Base-by-base conservation (phyloP, 1,140 invertebrate species). In the Solenopsis invicta region DNA sequence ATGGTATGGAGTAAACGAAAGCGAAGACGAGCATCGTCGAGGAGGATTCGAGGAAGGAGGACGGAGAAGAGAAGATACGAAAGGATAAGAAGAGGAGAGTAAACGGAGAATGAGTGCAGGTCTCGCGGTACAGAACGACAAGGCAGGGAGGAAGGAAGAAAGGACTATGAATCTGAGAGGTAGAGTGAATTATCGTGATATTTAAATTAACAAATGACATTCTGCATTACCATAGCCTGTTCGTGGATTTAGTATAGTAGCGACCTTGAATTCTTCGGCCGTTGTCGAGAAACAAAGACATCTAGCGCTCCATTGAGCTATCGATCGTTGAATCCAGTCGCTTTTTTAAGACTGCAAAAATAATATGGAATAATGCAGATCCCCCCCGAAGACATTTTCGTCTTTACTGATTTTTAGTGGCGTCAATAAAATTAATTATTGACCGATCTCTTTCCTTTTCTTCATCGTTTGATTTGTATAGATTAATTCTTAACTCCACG, bases 201-300 rank as follows among this genome's bases (percentile, higher is more conserved):
- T 94, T 94, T 94, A 94, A 94, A 94, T 94, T 94, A 94, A 94
- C 93, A 94, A 94, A 94, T 94, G 93, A 94, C 92, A 94, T 93
- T 92, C 92, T 89, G 87, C 90, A 93, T 94, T 94, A 93, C 91
- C 92, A 93, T 93, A 93, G 91, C 72, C 91, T 86, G 91, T 93
- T 89, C 87, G 77, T 89, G 85, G 64, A 72, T 88, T 84, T 80
- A 80, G 80, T 89, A 85, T 90, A 85, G 89, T 87, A 89, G 85
- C 88, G 88, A 76, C 72, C 84, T 90, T 89, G 89, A 91, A 93
- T 92, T 90, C 90, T 71, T 77, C 76, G 84, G 62, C 66, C 69
- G 62, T 72, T 48, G 64, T 72, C 81, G 24, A 86, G 89, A 87
- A 89, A 93, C 91, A 91, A 92, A 93, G 89, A 92, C 86, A 84